Conservation (phyloP, 1,140 invertebrate genomes). For the Bombus confusus region DNA sequence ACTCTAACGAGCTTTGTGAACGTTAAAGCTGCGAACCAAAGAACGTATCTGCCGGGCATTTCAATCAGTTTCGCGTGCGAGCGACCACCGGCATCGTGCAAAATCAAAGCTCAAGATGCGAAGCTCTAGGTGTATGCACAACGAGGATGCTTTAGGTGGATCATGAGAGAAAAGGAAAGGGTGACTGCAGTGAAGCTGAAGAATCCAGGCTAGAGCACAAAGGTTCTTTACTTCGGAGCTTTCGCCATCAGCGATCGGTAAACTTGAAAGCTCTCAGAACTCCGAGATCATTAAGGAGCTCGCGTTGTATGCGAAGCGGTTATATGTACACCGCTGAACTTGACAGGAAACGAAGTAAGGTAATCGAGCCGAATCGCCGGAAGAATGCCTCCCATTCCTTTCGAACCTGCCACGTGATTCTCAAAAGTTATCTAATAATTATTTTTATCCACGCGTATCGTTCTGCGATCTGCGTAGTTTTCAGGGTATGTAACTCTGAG, state of each 20-base stretch:
- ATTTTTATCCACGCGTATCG: no score
- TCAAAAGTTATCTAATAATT: no score
- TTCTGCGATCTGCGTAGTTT: no score
- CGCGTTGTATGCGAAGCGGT: not conserved
- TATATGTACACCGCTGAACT: not conserved
- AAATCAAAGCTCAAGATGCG: conserved; percentile 4
- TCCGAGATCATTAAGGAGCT: conserved; percentile 8
- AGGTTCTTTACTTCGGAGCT: conserved; percentile 1
- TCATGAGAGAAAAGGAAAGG: not conserved
- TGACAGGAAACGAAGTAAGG: not conserved
- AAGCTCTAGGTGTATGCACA: not conserved
- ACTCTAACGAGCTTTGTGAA: not conserved
- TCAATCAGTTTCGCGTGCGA: not conserved
- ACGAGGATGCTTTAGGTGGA: not conserved
- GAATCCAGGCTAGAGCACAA: conserved; percentile 13
- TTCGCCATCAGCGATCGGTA: conserved; percentile 13
- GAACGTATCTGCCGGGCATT: not conserved
- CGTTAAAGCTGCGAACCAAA: not conserved
- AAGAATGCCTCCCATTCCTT: no score
- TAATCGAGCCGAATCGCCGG: not conserved
- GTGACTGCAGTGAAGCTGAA: not conserved
- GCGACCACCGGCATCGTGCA: not conserved
- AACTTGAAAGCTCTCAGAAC: conserved; percentile 9
- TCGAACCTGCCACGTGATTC: no score
- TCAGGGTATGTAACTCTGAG: no score